Percentiles rank a stretch among this genome's conserved stretches.
These are phyloP conservation scores for Rhyacichthys aspro DNA, from an alignment of 2,797 vertebrate species.

Conservation along the genomic window DNA sequence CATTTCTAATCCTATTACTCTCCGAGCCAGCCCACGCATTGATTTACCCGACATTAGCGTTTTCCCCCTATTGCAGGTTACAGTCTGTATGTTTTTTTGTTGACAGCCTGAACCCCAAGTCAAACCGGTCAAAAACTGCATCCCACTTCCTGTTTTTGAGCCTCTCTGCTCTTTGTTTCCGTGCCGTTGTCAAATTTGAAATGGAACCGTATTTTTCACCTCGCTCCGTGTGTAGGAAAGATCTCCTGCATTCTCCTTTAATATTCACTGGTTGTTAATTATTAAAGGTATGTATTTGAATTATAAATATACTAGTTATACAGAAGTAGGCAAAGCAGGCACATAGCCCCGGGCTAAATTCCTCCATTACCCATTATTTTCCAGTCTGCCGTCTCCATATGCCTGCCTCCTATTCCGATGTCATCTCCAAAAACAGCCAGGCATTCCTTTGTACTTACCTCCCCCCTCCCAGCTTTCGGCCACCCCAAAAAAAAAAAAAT, in stretches of 20 bases:
- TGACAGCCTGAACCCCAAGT: constrained; percentile 30
- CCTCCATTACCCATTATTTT: constrained; percentile 99
- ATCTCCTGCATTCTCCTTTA: constrained; percentile 95
- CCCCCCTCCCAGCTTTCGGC: constrained; percentile 90
- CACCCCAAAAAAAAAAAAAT: constrained; percentile 71
- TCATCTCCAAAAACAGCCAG: constrained; percentile 93
- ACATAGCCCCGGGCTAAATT: constrained; percentile 97
- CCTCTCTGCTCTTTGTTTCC: constrained; percentile 85
- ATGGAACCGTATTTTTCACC: constrained; percentile 87
- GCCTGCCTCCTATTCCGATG: constrained; percentile 95
- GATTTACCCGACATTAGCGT: too few relatives aligned
- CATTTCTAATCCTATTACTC: too few relatives aligned
- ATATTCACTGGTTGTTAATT: constrained; percentile 99
- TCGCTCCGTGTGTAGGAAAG: constrained; percentile 89
- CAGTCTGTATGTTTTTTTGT: constrained; percentile 32
- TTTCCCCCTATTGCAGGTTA: not conserved
- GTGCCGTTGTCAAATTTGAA: constrained; percentile 82
- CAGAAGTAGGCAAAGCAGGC: constrained; percentile 99
- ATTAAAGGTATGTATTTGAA: constrained; percentile 99
- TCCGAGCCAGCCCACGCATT: too few relatives aligned
- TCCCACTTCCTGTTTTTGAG: constrained; percentile 68
- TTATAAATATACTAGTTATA: constrained; percentile 99
- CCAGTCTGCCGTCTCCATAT: constrained; percentile 96
- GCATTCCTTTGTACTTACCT: constrained; percentile 95
- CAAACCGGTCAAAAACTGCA: constrained; percentile 45